These are phyloP conservation scores for Phaethornis superciliosus DNA, from an alignment of 2,113 vertebrate species.

Conservation along the genomic window DNA sequence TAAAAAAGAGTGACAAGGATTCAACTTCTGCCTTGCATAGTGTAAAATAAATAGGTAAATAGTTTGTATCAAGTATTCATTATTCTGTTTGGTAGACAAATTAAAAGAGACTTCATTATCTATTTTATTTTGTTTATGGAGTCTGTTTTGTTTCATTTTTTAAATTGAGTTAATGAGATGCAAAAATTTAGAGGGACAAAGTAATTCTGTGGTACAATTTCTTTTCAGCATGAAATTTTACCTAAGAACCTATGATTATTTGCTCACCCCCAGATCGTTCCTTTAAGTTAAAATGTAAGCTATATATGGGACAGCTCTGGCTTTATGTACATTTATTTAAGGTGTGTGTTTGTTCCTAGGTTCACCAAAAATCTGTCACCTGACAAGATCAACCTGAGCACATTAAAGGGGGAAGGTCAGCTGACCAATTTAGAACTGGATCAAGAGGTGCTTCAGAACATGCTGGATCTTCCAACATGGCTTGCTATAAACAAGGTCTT, in stretches of 20 bases:
- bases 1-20: not conserved
- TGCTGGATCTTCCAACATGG: slow-evolving; percentile 98
- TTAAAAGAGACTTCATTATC: not conserved
- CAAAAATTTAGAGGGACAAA: not conserved
- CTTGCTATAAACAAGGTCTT: slow-evolving; percentile 96
- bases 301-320: not conserved
- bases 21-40: not conserved
- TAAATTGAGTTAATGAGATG: not conserved
- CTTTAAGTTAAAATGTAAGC: not conserved
- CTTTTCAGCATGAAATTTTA: not conserved
- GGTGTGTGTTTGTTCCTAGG: slow-evolving; percentile 74
- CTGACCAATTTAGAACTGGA: slow-evolving; percentile 97
- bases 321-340: not conserved
- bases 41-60: not conserved
- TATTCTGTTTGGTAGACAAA: not conserved
- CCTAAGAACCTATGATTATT: not conserved
- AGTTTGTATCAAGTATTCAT: not conserved
- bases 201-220: not conserved
- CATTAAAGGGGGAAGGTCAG: slow-evolving; percentile 96
- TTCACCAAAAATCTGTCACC: slow-evolving; percentile 99
- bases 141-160: not conserved
- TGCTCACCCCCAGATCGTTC: not conserved
- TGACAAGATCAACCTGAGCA: slow-evolving; percentile 99
- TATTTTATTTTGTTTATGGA: not conserved
- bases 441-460: slow-evolving; percentile 97